phyloP scores from a whole-genome alignment of 1,140 invertebrate species.

The Hypsibius dujardini region DNA sequence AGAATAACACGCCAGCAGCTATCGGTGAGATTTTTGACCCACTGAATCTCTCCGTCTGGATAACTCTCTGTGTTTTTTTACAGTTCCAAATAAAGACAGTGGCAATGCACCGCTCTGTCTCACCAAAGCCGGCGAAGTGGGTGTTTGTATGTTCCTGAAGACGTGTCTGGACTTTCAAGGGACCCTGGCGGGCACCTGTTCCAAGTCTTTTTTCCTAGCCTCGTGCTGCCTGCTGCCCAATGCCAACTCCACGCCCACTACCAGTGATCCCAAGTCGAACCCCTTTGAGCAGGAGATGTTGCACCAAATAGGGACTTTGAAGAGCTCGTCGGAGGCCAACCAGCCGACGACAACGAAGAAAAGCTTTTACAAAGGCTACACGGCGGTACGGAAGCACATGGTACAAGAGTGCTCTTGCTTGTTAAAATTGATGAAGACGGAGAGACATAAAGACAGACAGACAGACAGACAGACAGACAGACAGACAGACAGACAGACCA shows the following conservation, averaged over 20 bases:
- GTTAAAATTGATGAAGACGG: too few species aligned
- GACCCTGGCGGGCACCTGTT: slow-evolving; percentile 69
- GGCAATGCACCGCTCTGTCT: slow-evolving; percentile 47
- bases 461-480: too few species aligned
- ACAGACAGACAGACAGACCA: too few species aligned
- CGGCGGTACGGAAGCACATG: too few species aligned
- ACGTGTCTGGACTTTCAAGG: slow-evolving; percentile 76
- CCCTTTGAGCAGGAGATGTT: background rate
- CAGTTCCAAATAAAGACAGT: too few species aligned
- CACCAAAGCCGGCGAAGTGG: slow-evolving; percentile 54
- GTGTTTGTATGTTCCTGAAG: slow-evolving; percentile 82
- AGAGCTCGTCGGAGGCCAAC: background rate
- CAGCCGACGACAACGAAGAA: background rate
- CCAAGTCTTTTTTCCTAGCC: slow-evolving; percentile 75
- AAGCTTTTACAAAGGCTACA: background rate
- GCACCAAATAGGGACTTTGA: background rate
- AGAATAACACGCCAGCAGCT: too few species aligned
- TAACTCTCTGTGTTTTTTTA: too few species aligned
- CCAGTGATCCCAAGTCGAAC: background rate
- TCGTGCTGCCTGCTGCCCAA: slow-evolving; percentile 49
- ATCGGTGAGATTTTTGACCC: too few species aligned
- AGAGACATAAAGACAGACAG: too few species aligned
- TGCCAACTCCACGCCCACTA: background rate
- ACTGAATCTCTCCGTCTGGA: too few species aligned
- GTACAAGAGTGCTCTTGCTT: too few species aligned